phyloP scores from a whole-genome alignment of 2,888 invertebrate genomes.

The Harmothoe impar region DNA sequence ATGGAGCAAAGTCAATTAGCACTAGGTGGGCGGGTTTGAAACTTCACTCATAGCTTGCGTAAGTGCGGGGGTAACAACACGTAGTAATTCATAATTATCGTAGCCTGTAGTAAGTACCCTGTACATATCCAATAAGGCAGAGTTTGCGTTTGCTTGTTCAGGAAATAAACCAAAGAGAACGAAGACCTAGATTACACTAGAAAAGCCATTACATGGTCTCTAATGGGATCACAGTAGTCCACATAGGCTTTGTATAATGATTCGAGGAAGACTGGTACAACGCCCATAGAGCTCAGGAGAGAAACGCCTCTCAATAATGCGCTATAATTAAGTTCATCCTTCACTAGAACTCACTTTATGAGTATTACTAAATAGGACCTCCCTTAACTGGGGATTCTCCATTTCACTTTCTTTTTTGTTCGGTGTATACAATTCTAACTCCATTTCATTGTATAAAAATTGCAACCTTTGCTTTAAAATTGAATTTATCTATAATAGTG shows the following conservation, averaged over 20 bases:
- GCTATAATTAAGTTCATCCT: background rate
- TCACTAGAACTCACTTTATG: conserved; percentile 21
- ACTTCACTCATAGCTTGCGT: conserved; percentile 11
- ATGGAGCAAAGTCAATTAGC: background rate
- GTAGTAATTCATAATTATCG: background rate
- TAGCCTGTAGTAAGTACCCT: conserved; percentile 51
- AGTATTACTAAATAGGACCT: conserved; percentile 24
- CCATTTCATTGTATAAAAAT: background rate
- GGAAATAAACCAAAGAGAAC: background rate
- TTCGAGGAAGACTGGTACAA: conserved; percentile 35
- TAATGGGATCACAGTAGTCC: conserved; percentile 47
- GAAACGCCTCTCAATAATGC: background rate
- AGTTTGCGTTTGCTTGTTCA: conserved; percentile 1
- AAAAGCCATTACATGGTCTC: conserved; percentile 48
- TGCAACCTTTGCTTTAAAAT: background rate
- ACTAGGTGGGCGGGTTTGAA: background rate
- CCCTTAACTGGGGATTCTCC: too few relatives aligned
- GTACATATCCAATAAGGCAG: conserved; percentile 54
- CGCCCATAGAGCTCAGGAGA: background rate
- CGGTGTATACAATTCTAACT: conserved; percentile 6
- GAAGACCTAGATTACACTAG: conserved; percentile 8
- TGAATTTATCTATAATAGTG: background rate
- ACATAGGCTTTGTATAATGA: background rate
- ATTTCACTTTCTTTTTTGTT: background rate
- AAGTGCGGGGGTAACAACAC: background rate